Evolutionary conservation across 2,113 vertebrate genomes (phyloP).

Genomic region (Ovibos moschatus): DNA sequence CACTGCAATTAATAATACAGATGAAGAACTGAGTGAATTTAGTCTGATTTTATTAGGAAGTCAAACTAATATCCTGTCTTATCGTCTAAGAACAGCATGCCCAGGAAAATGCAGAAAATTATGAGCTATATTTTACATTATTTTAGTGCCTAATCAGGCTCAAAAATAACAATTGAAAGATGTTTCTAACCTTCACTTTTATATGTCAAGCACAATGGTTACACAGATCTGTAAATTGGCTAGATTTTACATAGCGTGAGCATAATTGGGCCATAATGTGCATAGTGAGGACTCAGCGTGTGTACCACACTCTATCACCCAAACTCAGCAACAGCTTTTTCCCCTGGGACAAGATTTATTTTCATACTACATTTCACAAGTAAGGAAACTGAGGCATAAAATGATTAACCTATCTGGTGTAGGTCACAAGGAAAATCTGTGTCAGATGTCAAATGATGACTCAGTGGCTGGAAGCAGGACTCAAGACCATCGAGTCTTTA

Average conservation of each 20-base stretch:
- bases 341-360: not conserved
- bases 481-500: not conserved
- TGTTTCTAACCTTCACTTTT: not conserved
- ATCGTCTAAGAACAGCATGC: constrained; percentile 39
- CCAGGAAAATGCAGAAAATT: not conserved
- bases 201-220: not conserved
- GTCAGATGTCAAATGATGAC: not conserved
- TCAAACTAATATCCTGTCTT: constrained; percentile 66
- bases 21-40: constrained; percentile 72
- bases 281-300: not conserved
- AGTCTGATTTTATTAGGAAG: constrained; percentile 69
- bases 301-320: not conserved
- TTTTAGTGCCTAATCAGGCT: not conserved
- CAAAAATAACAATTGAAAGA: not conserved
- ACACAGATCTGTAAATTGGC: not conserved
- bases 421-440: not conserved
- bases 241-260: not conserved
- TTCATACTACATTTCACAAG: constrained; percentile 32
- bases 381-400: constrained; percentile 47
- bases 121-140: not conserved
- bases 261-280: not conserved
- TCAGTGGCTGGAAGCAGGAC: not conserved
- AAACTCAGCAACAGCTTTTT: not conserved
- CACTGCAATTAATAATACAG: constrained; percentile 78
- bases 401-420: not conserved